phyloP scores from a whole-genome alignment of 2,113 vertebrate species.

The human (Homo sapiens) region GRCh38 chr7:134941501-134942000 shows the following conservation, averaged over 20 bases:
- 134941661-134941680: background rate
- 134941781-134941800: background rate
- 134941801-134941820: background rate
- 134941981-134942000: background rate
- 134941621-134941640: background rate
- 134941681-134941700: background rate
- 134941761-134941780: background rate
- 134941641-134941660: background rate
- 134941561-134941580: background rate
- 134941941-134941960: background rate
- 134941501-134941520: background rate
- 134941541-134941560: background rate
- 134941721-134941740: background rate
- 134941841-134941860: background rate
- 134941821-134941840: background rate
- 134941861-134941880: background rate
- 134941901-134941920: background rate
- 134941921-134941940: background rate
- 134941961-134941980: background rate
- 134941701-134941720: background rate
- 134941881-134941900: background rate
- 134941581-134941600: background rate
- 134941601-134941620: background rate
- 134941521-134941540: background rate
- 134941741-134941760: background rate